Evolutionary conservation across 2,888 invertebrate species (phyloP).

Genomic region (Clunio marinus): DNA sequence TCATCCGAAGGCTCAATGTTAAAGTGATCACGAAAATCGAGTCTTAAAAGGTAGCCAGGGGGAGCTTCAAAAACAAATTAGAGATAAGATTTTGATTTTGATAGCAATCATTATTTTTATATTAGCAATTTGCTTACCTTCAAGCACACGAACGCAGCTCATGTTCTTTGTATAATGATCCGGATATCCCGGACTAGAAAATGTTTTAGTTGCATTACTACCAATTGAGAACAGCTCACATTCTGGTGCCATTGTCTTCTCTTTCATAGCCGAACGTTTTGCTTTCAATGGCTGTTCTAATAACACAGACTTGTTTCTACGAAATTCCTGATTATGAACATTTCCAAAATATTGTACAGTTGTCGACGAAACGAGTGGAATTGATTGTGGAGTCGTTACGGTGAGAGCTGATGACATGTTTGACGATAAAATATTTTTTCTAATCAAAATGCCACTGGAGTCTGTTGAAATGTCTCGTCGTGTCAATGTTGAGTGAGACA

Average conservation of each 20-base stretch:
- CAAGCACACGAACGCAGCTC: slow-evolving; percentile 62
- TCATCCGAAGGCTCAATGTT: slow-evolving; percentile 62
- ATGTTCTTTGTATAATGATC: slow-evolving; percentile 62
- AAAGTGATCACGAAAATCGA: slow-evolving; percentile 78
- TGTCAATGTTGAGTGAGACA: slow-evolving; percentile 30
- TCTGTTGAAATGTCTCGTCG: not conserved
- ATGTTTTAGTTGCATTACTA: slow-evolving; percentile 57
- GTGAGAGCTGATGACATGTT: slow-evolving; percentile 7
- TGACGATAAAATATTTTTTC: slow-evolving; percentile 2
- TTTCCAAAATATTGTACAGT: not conserved
- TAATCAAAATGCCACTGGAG: slow-evolving; percentile 22
- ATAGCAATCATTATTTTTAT: not conserved
- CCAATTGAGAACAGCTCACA: slow-evolving; percentile 59
- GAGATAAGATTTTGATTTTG: not conserved
- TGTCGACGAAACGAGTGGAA: not conserved
- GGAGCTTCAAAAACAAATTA: slow-evolving; percentile 53
- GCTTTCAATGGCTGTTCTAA: not conserved
- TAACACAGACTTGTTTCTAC: slow-evolving; percentile 6
- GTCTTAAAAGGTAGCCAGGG: slow-evolving; percentile 61
- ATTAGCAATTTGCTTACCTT: slow-evolving; percentile 55
- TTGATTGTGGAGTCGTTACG: not conserved
- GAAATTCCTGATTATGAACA: not conserved
- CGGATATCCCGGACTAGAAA: slow-evolving; percentile 68
- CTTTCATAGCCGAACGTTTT: slow-evolving; percentile 10
- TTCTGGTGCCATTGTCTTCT: slow-evolving; percentile 41